Evolutionary conservation across 2,888 invertebrate genomes (phyloP).

Genomic region (Platypus cylindrus): DNA sequence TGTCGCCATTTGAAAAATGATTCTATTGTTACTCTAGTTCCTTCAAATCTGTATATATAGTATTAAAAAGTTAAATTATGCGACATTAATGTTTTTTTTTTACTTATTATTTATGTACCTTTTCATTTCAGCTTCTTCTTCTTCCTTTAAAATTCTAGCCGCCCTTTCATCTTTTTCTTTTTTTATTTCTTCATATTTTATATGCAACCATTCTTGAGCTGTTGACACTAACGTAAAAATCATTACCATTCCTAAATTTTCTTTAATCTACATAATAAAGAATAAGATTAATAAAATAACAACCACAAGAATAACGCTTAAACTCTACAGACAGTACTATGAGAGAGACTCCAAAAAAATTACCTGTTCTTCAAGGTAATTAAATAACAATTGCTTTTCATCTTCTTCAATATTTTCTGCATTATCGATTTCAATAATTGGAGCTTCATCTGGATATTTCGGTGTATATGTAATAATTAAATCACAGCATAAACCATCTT

Average conservation of each 20-base stretch:
- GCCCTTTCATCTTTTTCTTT: constrained; percentile 57
- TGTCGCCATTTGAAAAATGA: constrained; percentile 90
- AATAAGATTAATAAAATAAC: neutral
- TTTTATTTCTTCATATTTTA: constrained; percentile 68
- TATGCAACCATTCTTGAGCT: constrained; percentile 86
- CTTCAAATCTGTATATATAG: constrained; percentile 74
- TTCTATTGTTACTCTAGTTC: constrained; percentile 90
- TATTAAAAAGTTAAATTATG: neutral
- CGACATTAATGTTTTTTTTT: too few relatives aligned
- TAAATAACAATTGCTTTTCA: constrained; percentile 49
- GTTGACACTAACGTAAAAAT: constrained; percentile 89
- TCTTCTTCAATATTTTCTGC: constrained; percentile 63
- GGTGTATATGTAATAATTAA: constrained; percentile 73
- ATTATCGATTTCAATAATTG: constrained; percentile 65
- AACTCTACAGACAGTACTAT: too few relatives aligned
- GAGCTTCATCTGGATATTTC: constrained; percentile 82
- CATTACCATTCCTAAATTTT: constrained; percentile 96
- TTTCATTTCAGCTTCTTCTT: constrained; percentile 85
- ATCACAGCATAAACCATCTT: constrained; percentile 53
- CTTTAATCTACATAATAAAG: constrained; percentile 37
- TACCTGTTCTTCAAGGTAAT: constrained; percentile 54
- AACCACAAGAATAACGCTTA: neutral
- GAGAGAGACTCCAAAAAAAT: too few relatives aligned
- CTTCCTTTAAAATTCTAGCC: constrained; percentile 53
- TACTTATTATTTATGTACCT: constrained; percentile 76